These are phyloP conservation scores for Periophthalmodon schlosseri DNA, from an alignment of 2,113 vertebrate genomes.

Conservation along the genomic window DNA sequence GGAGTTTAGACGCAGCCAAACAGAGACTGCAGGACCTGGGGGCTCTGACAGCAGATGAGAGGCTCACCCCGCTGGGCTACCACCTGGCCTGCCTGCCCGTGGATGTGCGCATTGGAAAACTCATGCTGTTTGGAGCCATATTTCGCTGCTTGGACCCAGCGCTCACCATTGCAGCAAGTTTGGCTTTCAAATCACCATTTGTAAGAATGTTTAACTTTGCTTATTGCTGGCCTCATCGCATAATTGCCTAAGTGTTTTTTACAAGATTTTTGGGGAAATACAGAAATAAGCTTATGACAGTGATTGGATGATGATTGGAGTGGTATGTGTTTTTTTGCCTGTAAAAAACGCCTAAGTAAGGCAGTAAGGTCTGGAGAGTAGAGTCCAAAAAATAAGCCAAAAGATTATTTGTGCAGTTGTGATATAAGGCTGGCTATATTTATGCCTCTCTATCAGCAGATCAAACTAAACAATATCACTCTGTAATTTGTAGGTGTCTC, in stretches of 20 bases:
- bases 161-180: conserved; percentile 94
- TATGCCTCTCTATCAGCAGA: not conserved
- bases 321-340: too few relatives aligned
- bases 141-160: conserved; percentile 97
- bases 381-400: too few relatives aligned
- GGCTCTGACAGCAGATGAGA: conserved; percentile 86
- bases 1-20: conserved; percentile 86
- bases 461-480: not conserved
- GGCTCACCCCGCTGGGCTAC: conserved; percentile 92
- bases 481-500: conserved; percentile 65
- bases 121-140: conserved; percentile 96
- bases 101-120: conserved; percentile 95
- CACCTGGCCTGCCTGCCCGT: conserved; percentile 96
- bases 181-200: conserved; percentile 96
- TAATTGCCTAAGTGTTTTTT: too few relatives aligned
- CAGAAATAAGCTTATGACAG: too few relatives aligned
- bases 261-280: too few relatives aligned
- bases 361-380: too few relatives aligned
- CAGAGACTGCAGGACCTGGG: conserved; percentile 89
- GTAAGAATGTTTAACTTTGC: conserved; percentile 77
- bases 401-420: too few relatives aligned
- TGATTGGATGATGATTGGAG: too few relatives aligned
- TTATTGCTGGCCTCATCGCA: too few relatives aligned
- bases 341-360: too few relatives aligned
- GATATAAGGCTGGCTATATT: not conserved